A percentile compares a stretch with the other conserved stretches of the same genome.
phyloP scores from a whole-genome alignment of 2,888 invertebrate genomes.

The Lottia gigantea region DNA sequence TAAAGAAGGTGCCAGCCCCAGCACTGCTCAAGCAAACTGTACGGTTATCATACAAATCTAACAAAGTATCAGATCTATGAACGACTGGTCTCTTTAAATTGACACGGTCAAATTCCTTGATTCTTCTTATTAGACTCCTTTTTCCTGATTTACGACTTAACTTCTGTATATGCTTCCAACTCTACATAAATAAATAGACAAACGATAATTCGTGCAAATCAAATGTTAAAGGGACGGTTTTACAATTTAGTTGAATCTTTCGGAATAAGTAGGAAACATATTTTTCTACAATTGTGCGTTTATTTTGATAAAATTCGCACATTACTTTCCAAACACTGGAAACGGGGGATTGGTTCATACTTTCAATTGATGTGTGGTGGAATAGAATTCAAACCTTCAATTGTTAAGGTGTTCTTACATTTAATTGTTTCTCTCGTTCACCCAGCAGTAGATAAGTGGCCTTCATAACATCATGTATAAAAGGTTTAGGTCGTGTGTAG shows the following conservation, averaged over 20 bases:
- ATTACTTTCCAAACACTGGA: no score
- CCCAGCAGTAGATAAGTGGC: slow-evolving; percentile 50
- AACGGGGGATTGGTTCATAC: no score
- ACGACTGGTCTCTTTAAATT: slow-evolving; percentile 29
- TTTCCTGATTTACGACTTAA: slow-evolving; percentile 45
- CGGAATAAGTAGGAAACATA: no score
- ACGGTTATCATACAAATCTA: slow-evolving; percentile 36
- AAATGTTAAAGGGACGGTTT: no score
- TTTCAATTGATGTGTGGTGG: no score
- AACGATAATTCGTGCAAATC: no score
- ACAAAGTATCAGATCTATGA: slow-evolving; percentile 25
- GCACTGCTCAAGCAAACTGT: slow-evolving; percentile 49
- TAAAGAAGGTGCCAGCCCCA: slow-evolving; percentile 55
- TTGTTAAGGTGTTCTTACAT: slow-evolving; percentile 20
- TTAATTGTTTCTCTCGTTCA: slow-evolving; percentile 30
- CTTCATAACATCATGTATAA: slow-evolving; percentile 43
- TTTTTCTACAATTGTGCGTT: no score
- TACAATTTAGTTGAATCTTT: no score
- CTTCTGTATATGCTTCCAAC: slow-evolving; percentile 50
- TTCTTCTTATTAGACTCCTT: slow-evolving; percentile 40
- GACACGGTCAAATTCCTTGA: slow-evolving; percentile 32
- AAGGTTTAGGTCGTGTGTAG: slow-evolving; percentile 42
- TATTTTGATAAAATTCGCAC: no score
- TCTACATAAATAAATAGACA: slow-evolving; percentile 30
- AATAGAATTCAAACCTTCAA: no score